Evolutionary conservation across 2,888 invertebrate genomes (phyloP), one percentile per base, ranked within the genome.

Genomic region (Heliconius ismenius): DNA sequence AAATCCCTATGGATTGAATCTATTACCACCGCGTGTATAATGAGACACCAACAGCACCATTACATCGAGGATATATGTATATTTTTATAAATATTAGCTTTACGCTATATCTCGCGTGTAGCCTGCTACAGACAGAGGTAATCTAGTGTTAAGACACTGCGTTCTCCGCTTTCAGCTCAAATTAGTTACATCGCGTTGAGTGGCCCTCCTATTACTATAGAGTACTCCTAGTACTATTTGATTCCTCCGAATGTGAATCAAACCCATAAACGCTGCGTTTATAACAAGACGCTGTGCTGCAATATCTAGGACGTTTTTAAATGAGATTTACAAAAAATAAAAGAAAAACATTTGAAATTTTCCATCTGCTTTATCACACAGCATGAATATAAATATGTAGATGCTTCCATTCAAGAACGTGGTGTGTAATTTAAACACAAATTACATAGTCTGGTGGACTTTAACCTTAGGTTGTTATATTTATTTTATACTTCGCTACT

Each of bases 321-420:
- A 64, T 32, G 21, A 64, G 3, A 64, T 18, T 28, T 64, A 21
- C 13, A 36, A 13, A 21, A 21, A 36, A 21, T 11, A 32, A 65
- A 32, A 36, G 32, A 36, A 36, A 11, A 11, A n/a, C 3, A n/a
- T 21, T 11, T 36, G n/a, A 32, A 64, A 6, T 49, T 18, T 18
- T 7, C 49, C 18, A 6, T 64, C 32, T 64, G 32, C 64, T 21
- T 65, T n/a, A n/a, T 32, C 21, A 13, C 36, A 36, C n/a, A 65
- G 36, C 6, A 36, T 64, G 32, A 36, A 64, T 32, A 64, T 64
- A 32, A 43, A 43, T 13, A 36, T 65, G 36, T 10, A 65, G 36
- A 18, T 64, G 32, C 9, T 36, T 64, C 32, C 21, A 65, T 65
- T 65, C 65, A 65, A 65, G 65, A 36, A 11, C n/a, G 65, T 65